Conservation (phyloP, 2,797 vertebrate genomes). For the Gadopsis marmoratus region DNA sequence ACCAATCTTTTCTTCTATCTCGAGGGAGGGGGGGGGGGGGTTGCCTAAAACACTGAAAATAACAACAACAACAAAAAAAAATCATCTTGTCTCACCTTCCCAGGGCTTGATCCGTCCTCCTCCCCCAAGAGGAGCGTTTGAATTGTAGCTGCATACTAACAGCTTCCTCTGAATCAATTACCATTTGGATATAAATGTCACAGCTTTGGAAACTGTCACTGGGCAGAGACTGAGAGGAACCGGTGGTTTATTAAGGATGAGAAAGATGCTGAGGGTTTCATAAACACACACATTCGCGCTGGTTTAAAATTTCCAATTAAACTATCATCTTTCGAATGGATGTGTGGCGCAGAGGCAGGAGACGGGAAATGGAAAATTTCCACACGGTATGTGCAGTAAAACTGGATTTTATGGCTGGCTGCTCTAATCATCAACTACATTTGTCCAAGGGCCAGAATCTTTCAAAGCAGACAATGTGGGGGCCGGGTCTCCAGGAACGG, state of each 20-base stretch:
- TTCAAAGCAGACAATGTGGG: no score
- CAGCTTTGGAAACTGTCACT: constrained; percentile 72
- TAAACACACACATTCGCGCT: constrained; percentile 45
- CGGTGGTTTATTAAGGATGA: constrained; percentile 60
- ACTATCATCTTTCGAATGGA: constrained; percentile 34
- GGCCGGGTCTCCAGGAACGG: no score
- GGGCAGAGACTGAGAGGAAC: constrained; percentile 64
- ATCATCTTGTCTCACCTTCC: constrained; percentile 45
- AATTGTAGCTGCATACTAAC: constrained; percentile 78
- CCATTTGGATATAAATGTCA: constrained; percentile 84
- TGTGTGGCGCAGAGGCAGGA: constrained; percentile 12
- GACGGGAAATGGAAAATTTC: constrained; percentile 41
- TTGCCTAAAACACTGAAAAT: constrained; percentile 46
- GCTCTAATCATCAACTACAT: constrained; percentile 1
- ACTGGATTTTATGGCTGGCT: background rate
- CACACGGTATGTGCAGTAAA: background rate
- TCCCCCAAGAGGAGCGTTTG: constrained; percentile 57
- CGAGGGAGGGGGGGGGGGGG: background rate
- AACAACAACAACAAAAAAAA: constrained; percentile 21
- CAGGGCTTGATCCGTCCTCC: constrained; percentile 41
- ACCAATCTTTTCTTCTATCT: constrained; percentile 37
- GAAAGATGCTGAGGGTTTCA: constrained; percentile 28
- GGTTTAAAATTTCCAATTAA: constrained; percentile 50
- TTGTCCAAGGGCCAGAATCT: no score
- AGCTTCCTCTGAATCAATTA: constrained; percentile 82